A percentile compares a stretch with the other conserved stretches of the same genome.
These are phyloP conservation scores for Oceanodroma leucorhoa DNA, from an alignment of 2,797 vertebrate species.

Conservation along the genomic window DNA sequence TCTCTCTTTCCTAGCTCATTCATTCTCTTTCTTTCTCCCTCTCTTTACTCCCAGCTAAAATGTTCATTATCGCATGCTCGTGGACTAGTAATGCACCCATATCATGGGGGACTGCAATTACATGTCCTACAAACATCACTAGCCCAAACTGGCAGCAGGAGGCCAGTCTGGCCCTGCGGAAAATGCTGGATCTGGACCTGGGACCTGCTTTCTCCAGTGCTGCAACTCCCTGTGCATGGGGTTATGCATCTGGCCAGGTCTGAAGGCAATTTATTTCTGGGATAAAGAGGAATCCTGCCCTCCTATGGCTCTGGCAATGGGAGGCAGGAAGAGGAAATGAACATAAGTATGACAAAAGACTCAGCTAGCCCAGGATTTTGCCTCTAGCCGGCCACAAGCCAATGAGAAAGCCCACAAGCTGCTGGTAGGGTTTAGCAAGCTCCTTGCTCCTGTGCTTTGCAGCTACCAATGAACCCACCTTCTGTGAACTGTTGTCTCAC, in stretches of 20 bases:
- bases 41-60: neutral
- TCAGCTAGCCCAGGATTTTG: neutral
- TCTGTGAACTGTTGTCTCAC: neutral
- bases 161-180: neutral
- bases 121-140: neutral
- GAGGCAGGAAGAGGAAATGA: neutral
- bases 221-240: neutral
- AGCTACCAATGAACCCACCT: neutral
- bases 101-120: neutral
- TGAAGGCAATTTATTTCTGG: neutral
- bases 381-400: neutral
- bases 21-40: conserved; percentile 10
- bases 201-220: neutral
- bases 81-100: neutral
- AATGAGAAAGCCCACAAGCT: neutral
- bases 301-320: neutral
- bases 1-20: conserved; percentile 25
- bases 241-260: neutral
- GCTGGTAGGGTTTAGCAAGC: neutral
- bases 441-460: neutral
- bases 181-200: neutral
- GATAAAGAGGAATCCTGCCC: neutral
- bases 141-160: neutral
- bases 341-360: neutral
- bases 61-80: neutral